Evolutionary conservation across 2,113 vertebrate genomes (phyloP).

Genomic region (Stegostoma tigrinum): DNA sequence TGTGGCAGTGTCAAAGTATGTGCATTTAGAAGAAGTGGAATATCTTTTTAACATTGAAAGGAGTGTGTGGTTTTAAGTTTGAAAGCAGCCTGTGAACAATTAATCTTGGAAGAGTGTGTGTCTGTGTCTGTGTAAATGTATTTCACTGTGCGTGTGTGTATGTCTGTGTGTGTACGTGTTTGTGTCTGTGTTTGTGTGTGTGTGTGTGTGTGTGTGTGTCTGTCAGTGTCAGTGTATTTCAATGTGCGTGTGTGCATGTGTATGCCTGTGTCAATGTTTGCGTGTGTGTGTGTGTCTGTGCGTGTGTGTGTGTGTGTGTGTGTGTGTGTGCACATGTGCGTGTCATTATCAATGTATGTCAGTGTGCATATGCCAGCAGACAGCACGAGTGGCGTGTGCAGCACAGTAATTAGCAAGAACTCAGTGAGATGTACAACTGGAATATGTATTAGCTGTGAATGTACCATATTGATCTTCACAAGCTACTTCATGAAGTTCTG

Average conservation of each 20-base stretch:
- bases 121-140: not conserved
- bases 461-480: not conserved
- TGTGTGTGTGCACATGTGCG: not conserved
- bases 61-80: not conserved
- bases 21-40: not conserved
- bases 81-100: not conserved
- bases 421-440: not conserved
- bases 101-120: not conserved
- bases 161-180: no score
- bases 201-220: no score
- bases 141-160: no score
- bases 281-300: no score
- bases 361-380: not conserved
- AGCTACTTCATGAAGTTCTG: not conserved
- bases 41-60: slow-evolving; percentile 4
- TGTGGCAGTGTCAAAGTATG: not conserved
- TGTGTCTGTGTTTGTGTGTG: no score
- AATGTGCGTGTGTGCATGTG: no score
- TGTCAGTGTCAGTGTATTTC: no score
- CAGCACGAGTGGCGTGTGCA: not conserved
- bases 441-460: not conserved
- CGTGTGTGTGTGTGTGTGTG: not conserved
- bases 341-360: not conserved
- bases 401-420: not conserved
- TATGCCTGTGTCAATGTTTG: no score